These are phyloP conservation scores for Proterorhinus semilunaris DNA, from an alignment of 2,113 vertebrate genomes.

Conservation along the genomic window DNA sequence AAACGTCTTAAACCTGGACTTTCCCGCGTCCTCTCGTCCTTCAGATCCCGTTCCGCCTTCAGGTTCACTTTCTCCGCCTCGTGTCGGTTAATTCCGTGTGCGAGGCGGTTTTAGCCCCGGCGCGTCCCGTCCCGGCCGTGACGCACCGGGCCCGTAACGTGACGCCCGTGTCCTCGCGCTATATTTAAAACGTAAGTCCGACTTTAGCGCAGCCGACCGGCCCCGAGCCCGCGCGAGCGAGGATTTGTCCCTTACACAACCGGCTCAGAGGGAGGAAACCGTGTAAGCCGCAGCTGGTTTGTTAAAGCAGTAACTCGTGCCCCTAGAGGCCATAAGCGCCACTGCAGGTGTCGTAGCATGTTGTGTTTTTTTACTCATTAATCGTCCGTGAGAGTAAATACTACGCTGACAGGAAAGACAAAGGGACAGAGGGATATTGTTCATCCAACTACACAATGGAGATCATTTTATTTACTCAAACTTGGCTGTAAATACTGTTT, in stretches of 20 bases:
- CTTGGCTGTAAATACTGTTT: no score
- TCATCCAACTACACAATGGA: no score
- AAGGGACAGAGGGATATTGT: no score
- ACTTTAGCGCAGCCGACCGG: conserved; percentile 53
- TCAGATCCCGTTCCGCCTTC: background rate
- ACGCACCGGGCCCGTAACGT: conserved; percentile 37
- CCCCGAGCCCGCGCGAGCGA: conserved; percentile 39
- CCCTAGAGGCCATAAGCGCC: no score
- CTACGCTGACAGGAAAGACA: no score
- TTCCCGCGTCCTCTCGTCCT: no score
- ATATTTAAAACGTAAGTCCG: conserved; percentile 60
- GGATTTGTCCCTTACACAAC: conserved; percentile 69
- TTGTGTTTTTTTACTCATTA: no score
- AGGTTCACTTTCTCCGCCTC: background rate
- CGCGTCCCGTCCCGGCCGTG: conserved; percentile 1
- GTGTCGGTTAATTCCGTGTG: background rate
- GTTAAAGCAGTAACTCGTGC: no score
- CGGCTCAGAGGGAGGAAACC: conserved; percentile 44
- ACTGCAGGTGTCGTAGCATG: no score
- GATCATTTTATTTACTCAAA: no score
- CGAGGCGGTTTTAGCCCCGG: background rate
- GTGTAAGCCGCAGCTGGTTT: conserved; percentile 43
- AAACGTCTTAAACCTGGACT: no score
- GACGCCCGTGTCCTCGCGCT: conserved; percentile 42
- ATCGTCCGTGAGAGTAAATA: no score